phyloP scores from a whole-genome alignment of 30 jellyfish, hydroid and myxozoan species.

The Hydractinia symbiolongicarpus region DNA sequence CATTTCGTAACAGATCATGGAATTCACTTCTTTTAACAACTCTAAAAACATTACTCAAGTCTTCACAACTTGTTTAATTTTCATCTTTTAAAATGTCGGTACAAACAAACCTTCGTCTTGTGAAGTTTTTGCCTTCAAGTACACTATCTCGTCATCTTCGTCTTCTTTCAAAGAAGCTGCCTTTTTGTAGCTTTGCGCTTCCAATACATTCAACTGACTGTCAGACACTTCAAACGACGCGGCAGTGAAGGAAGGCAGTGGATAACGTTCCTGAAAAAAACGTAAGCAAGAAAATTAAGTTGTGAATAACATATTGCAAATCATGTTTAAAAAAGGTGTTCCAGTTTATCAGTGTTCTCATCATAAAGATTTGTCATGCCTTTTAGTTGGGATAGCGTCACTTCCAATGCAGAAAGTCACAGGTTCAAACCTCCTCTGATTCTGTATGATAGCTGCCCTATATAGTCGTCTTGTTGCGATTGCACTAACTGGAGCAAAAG shows the following conservation, averaged over 20 bases:
- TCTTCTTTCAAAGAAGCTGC: constrained; percentile 12
- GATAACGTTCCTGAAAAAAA: constrained; percentile 31
- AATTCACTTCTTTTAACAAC: constrained; percentile 34
- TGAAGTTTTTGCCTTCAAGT: constrained; percentile 4
- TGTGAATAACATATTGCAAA: background rate
- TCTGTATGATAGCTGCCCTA: too few relatives aligned
- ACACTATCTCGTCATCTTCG: background rate
- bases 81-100: background rate
- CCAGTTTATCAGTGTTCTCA: too few relatives aligned
- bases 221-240: constrained; percentile 70
- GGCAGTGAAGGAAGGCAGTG: constrained; percentile 38
- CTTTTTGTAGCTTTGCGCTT: background rate
- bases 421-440: too few relatives aligned
- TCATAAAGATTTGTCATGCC: too few relatives aligned
- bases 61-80: background rate
- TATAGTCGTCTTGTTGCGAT: too few relatives aligned
- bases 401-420: too few relatives aligned
- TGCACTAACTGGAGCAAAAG: too few relatives aligned
- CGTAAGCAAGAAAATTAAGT: background rate
- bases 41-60: constrained; percentile 31
- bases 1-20: constrained; percentile 53
- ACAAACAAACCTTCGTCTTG: constrained; percentile 25
- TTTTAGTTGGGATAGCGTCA: too few relatives aligned
- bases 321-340: too few relatives aligned
- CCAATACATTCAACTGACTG: constrained; percentile 29